These are phyloP conservation scores for Cisticola juncidis DNA, from an alignment of 2,113 vertebrate species.

Conservation along the genomic window DNA sequence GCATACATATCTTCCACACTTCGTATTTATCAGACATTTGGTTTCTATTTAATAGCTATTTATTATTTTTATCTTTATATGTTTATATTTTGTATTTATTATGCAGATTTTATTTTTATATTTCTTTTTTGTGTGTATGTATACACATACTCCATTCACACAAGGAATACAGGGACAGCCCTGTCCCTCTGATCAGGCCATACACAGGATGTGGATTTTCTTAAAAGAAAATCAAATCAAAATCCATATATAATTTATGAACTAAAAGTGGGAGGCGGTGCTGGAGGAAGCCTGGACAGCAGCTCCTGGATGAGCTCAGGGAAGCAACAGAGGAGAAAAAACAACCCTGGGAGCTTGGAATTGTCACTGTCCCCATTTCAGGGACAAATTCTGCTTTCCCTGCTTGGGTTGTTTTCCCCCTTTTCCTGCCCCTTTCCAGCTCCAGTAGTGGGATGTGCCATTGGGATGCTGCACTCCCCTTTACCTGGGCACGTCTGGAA, in stretches of 20 bases:
- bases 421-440: neutral
- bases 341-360: neutral
- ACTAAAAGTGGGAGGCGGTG: rapidly evolving
- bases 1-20: too few relatives aligned
- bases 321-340: neutral
- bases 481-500: neutral
- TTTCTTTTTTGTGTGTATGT: neutral
- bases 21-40: neutral
- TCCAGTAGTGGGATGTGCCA: rapidly evolving
- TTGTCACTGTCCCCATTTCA: neutral
- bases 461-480: rapidly evolving
- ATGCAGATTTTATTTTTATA: neutral
- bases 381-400: too few relatives aligned
- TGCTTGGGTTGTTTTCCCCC: neutral
- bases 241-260: neutral
- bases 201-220: neutral
- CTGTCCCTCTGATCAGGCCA: neutral
- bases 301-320: neutral
- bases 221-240: neutral
- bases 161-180: rapidly evolving
- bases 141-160: too few relatives aligned
- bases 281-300: neutral
- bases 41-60: neutral
- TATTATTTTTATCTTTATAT: neutral
- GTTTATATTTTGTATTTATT: neutral